These are phyloP conservation scores for Triplophysa dalaica DNA, from an alignment of 2,113 vertebrate genomes.

Conservation along the genomic window DNA sequence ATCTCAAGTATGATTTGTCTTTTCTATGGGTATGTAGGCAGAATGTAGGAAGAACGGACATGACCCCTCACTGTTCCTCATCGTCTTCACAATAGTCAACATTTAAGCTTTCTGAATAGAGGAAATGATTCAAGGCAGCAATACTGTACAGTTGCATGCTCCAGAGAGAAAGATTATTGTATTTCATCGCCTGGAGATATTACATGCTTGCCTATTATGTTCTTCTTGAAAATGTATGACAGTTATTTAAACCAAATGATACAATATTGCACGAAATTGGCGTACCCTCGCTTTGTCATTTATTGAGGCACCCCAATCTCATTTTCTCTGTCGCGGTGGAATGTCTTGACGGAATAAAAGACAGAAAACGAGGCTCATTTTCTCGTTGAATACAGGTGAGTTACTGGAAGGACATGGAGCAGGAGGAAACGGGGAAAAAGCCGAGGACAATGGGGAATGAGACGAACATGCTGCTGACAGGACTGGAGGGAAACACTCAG, in stretches of 20 bases:
- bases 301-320: constrained; percentile 7
- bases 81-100: background rate
- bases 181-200: constrained; percentile 38
- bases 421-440: constrained; percentile 83
- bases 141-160: constrained; percentile 24
- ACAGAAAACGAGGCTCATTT: background rate
- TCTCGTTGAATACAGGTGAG: constrained; percentile 76
- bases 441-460: constrained; percentile 86
- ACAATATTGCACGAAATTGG: constrained; percentile 32
- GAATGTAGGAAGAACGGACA: background rate
- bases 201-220: constrained; percentile 33
- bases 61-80: background rate
- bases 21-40: background rate
- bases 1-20: too few relatives aligned
- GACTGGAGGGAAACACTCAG: constrained; percentile 85
- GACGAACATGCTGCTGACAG: constrained; percentile 83
- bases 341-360: constrained; percentile 5
- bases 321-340: background rate
- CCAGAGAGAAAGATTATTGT: constrained; percentile 36
- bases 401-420: constrained; percentile 88
- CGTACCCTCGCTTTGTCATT: constrained; percentile 7
- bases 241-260: constrained; percentile 49
- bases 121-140: constrained; percentile 35
- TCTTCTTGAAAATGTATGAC: constrained; percentile 48
- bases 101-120: constrained; percentile 35